Conservation (phyloP, 1,140 invertebrate species). For the Ostrea denselamellosa region DNA sequence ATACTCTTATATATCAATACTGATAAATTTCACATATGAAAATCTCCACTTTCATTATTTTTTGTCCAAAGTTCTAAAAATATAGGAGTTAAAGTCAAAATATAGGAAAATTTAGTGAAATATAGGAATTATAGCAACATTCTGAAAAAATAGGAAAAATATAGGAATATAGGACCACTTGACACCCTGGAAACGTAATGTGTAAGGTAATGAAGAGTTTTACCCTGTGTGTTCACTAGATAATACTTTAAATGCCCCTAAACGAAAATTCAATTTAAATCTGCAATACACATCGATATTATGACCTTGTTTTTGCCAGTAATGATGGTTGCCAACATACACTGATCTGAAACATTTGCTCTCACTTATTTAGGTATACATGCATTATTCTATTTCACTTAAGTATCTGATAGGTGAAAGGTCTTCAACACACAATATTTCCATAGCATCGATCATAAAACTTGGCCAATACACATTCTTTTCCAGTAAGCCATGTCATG, state of each 20-base stretch:
- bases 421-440: background rate
- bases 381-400: constrained; percentile 13
- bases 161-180: too few relatives aligned
- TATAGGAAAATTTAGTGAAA: too few relatives aligned
- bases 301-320: constrained; percentile 35
- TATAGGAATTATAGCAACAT: too few relatives aligned
- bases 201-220: background rate
- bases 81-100: too few relatives aligned
- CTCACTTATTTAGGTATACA: constrained; percentile 13
- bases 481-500: constrained; percentile 19
- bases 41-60: too few relatives aligned
- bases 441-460: constrained; percentile 18
- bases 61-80: too few relatives aligned
- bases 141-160: too few relatives aligned
- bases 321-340: constrained; percentile 28
- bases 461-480: background rate
- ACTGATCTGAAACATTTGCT: constrained; percentile 31
- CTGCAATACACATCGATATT: constrained; percentile 35
- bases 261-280: constrained; percentile 35
- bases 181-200: too few relatives aligned
- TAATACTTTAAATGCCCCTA: constrained; percentile 28
- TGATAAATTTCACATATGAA: too few relatives aligned
- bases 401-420: background rate
- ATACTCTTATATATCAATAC: too few relatives aligned
- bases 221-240: constrained; percentile 16